phyloP scores from a whole-genome alignment of 2,888 invertebrate genomes.

The Gibbula magus region DNA sequence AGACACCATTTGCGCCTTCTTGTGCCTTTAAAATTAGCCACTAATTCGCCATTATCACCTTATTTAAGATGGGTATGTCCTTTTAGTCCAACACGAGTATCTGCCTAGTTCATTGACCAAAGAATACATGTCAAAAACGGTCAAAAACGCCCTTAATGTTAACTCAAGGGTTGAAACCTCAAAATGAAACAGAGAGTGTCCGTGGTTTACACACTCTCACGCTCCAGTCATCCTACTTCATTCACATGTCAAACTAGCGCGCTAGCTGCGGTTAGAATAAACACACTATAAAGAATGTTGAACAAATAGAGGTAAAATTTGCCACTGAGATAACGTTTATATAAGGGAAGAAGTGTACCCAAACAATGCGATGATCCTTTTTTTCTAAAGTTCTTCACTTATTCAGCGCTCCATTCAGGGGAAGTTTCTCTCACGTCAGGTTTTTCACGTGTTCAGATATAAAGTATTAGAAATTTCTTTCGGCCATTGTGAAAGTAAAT shows the following conservation, averaged over 20 bases:
- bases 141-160: too few species aligned
- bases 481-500: neutral
- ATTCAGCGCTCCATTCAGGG: neutral
- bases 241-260: neutral
- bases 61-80: too few species aligned
- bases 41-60: too few species aligned
- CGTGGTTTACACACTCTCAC: neutral
- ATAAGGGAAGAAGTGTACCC: neutral
- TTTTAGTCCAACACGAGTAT: too few species aligned
- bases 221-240: neutral
- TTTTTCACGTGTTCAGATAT: conserved; percentile 6
- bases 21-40: too few species aligned
- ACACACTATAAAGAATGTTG: neutral
- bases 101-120: too few species aligned
- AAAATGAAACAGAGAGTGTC: neutral
- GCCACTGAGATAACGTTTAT: neutral
- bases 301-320: neutral
- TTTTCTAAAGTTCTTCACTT: neutral
- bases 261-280: neutral
- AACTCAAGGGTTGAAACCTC: too few species aligned
- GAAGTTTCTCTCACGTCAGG: neutral
- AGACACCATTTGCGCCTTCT: too few species aligned
- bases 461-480: neutral
- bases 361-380: neutral
- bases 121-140: too few species aligned